Evolutionary conservation across 2,797 vertebrate species (phyloP).

Genomic region (Sandelia bainsii): DNA sequence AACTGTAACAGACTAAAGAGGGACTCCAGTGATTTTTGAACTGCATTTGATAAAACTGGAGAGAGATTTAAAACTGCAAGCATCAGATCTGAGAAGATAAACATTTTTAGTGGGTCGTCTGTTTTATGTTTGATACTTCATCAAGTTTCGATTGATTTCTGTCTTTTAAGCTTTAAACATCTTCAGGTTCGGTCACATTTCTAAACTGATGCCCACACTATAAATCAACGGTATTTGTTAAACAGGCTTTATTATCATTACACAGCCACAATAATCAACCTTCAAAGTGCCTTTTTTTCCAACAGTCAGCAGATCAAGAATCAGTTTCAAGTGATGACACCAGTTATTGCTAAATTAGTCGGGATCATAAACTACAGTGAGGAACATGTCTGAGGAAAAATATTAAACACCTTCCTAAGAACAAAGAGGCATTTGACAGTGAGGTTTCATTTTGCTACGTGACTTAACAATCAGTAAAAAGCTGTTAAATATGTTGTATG

Average conservation of each 20-base stretch:
- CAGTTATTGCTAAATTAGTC: conserved; percentile 67
- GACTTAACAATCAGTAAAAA: conserved; percentile 42
- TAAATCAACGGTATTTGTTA: conserved; percentile 26
- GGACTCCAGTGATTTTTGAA: too few relatives aligned
- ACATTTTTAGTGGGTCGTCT: too few relatives aligned
- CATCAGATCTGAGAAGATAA: too few relatives aligned
- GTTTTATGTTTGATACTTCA: too few relatives aligned
- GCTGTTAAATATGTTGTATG: conserved; percentile 47
- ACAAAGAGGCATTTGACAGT: conserved; percentile 21
- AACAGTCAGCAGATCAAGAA: conserved; percentile 53
- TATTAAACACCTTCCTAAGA: conserved; percentile 34
- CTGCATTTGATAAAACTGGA: too few relatives aligned
- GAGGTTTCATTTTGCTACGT: conserved; percentile 9
- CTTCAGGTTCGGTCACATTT: too few relatives aligned
- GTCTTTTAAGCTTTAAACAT: too few relatives aligned
- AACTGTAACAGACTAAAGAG: too few relatives aligned
- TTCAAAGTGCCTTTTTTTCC: conserved; percentile 56
- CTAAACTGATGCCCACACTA: not conserved
- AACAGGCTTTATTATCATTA: conserved; percentile 69
- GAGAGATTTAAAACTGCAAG: too few relatives aligned
- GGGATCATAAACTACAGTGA: conserved; percentile 16
- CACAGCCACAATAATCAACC: conserved; percentile 46
- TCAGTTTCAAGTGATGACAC: conserved; percentile 16
- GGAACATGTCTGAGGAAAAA: conserved; percentile 16
- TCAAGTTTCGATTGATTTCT: too few relatives aligned